Base-by-base conservation (phyloP, 2,113 vertebrate genomes). In the Larimichthys crocea region DNA sequence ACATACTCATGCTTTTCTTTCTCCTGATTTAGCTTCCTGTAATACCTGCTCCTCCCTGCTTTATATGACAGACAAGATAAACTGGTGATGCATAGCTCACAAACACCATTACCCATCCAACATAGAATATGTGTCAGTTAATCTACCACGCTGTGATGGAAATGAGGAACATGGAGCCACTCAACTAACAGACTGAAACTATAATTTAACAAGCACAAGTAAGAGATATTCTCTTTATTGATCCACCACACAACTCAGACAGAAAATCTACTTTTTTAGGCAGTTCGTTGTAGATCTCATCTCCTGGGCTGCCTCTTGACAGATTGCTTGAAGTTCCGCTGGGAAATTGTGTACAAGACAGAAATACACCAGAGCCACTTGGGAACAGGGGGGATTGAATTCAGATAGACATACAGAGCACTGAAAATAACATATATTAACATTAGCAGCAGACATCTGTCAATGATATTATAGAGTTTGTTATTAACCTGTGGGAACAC, bases 291-390 rank as follows among this genome's bases (percentile, higher is more conserved):
- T 12, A 16, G 10, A 20, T 50, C 73, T 80, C 19, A 57, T 85
- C 53, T 73, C 70, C 68, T 71, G 52, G 53, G 42, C 35, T 31
- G 84, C 11, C 42, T 80, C 69, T 10, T 74, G 69, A 66, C 72
- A 82, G 79, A 89, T 64, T 78, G 69, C 63, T 74, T 3, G 9
- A 29, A 70, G 56, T 48, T 88, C 88, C 70, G 0, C 74, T 83
- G 72, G 88, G 87, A 89, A 83, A 86, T 65, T 16, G 46, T 0
- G 3, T 85, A 66, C 40, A 12, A 64, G 88, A 84, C 84, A 29
- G 74, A 92, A 92, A 92, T 91, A 89, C 78, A 80, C 70, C 15
- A 55, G 67, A 79, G 76, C 73, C 83, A 57, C 86, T 44, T 78
- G 91, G 90, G 86, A 91, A 70, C 35, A 48, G 20, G 57, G 68